These are phyloP conservation scores for Heliconius eleuchia DNA, from an alignment of 1,140 invertebrate species.

Conservation along the genomic window DNA sequence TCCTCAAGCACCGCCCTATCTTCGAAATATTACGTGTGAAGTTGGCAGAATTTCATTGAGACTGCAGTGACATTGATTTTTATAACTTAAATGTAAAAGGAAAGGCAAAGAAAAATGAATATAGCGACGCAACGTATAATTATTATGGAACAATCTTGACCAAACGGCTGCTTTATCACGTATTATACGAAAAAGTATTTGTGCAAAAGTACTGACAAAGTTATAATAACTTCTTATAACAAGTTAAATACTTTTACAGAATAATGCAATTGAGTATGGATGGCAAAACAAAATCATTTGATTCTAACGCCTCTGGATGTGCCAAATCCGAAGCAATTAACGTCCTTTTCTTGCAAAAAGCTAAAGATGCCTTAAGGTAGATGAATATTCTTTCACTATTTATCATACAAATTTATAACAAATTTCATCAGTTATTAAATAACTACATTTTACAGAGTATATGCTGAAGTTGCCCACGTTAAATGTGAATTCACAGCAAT, in stretches of 20 bases:
- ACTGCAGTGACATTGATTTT: no score
- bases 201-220: no score
- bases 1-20: no score
- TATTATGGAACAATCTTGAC: no score
- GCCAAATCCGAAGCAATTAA: constrained; percentile 86
- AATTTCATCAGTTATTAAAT: constrained; percentile 9
- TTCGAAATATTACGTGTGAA: no score
- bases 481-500: constrained; percentile 80
- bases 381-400: constrained; percentile 47
- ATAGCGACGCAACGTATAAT: no score
- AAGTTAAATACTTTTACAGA: constrained; percentile 34
- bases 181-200: no score
- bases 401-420: not conserved
- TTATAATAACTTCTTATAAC: no score
- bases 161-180: no score
- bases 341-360: constrained; percentile 90
- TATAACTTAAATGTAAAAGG: no score
- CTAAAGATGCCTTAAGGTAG: constrained; percentile 85
- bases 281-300: constrained; percentile 91
- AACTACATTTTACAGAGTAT: constrained; percentile 78
- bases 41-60: no score
- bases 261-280: constrained; percentile 86
- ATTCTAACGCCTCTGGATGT: constrained; percentile 87
- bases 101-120: no score
- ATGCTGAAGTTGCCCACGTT: constrained; percentile 85